Evolutionary conservation across 2,888 invertebrate genomes (phyloP).

Genomic region (Trissolcus japonicus): DNA sequence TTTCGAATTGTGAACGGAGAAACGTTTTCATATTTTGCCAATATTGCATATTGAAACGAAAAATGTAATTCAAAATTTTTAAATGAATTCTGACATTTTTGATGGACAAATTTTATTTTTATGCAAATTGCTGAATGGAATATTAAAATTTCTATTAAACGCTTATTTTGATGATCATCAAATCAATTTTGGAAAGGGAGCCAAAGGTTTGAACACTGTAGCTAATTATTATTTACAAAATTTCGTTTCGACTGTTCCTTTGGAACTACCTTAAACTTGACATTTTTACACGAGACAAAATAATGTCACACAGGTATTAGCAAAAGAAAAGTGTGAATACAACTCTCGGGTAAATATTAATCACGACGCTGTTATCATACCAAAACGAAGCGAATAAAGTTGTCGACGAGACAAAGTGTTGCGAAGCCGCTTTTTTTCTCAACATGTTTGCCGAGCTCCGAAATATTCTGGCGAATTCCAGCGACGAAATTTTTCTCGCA

Average conservation of each 20-base stretch:
- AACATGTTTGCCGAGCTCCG: slow-evolving; percentile 30
- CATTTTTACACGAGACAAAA: slow-evolving; percentile 37
- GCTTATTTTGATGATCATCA: too few species aligned
- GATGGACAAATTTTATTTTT: too few species aligned
- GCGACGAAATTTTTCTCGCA: slow-evolving; percentile 46
- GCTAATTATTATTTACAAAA: too few species aligned
- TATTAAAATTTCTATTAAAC: too few species aligned
- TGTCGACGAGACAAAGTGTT: slow-evolving; percentile 54
- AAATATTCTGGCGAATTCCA: slow-evolving; percentile 45
- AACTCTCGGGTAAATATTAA: slow-evolving; percentile 48
- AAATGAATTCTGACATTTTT: too few species aligned
- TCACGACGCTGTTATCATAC: slow-evolving; percentile 52
- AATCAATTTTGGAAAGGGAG: too few species aligned
- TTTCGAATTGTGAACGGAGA: too few species aligned
- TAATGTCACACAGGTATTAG: slow-evolving; percentile 28
- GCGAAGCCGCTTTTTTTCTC: slow-evolving; percentile 47
- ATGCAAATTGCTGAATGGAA: too few species aligned
- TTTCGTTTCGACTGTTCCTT: not conserved
- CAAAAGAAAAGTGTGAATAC: slow-evolving; percentile 38
- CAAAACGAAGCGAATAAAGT: slow-evolving; percentile 54
- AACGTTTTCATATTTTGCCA: too few species aligned
- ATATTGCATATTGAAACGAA: too few species aligned
- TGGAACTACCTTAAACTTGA: slow-evolving; percentile 19
- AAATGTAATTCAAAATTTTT: too few species aligned
- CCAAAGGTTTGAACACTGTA: too few species aligned